These are phyloP conservation scores for Petrocephalus microphthalmus DNA, from an alignment of 2,113 vertebrate species.

Conservation along the genomic window DNA sequence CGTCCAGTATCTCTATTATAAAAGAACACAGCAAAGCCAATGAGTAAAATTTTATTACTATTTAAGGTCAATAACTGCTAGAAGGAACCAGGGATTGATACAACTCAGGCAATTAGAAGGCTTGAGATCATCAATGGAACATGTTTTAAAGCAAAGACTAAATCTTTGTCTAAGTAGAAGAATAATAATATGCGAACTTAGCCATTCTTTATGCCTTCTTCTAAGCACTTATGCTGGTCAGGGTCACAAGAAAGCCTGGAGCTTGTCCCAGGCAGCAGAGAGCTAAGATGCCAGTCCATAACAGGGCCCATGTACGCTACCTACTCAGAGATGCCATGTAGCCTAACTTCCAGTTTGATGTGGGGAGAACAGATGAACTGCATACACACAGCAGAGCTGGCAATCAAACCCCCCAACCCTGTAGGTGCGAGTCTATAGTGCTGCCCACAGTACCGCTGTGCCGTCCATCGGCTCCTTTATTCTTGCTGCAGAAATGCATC, in stretches of 20 bases:
- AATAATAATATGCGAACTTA: background rate
- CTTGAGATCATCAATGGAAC: background rate
- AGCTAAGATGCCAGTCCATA: background rate
- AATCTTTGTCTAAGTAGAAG: background rate
- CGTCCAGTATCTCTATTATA: background rate
- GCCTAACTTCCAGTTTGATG: background rate
- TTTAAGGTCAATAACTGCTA: background rate
- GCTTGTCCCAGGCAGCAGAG: background rate
- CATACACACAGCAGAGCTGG: background rate
- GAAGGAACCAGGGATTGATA: background rate
- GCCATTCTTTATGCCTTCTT: background rate
- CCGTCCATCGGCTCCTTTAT: no score
- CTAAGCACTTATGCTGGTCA: background rate
- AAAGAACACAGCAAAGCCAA: background rate
- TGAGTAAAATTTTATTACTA: background rate
- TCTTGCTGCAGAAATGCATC: no score
- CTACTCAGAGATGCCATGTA: background rate
- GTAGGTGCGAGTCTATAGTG: background rate
- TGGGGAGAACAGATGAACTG: background rate
- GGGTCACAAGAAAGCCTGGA: background rate
- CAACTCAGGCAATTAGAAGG: background rate
- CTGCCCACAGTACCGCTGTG: no score
- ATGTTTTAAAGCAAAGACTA: background rate
- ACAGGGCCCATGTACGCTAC: background rate
- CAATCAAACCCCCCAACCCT: background rate